Percentiles rank a stretch among this genome's conserved stretches.
phyloP scores from a whole-genome alignment of 2,113 vertebrate species.

The Mellivora capensis region DNA sequence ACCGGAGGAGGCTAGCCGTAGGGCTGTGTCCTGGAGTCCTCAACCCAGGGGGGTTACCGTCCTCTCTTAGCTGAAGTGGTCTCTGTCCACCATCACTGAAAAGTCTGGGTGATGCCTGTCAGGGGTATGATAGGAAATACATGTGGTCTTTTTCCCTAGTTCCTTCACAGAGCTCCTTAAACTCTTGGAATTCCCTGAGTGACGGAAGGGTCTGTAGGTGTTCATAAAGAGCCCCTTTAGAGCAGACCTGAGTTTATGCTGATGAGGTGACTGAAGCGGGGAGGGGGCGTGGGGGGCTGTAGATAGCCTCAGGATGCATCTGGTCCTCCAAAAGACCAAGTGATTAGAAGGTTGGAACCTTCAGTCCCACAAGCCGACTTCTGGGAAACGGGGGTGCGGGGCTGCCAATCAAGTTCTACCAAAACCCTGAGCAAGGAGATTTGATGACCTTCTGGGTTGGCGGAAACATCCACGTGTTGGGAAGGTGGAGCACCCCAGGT shows the following conservation, averaged over 20 bases:
- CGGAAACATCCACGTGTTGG: not conserved
- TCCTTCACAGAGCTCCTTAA: not conserved
- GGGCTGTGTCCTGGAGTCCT: rapidly evolving
- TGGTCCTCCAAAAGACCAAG: not conserved
- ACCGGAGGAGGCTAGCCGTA: no score
- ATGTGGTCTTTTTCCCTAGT: not conserved
- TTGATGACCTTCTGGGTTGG: not conserved
- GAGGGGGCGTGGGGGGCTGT: rapidly evolving
- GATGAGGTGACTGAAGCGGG: not conserved
- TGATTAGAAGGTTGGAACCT: not conserved
- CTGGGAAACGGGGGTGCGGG: not conserved
- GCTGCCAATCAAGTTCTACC: no score
- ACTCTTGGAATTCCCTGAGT: not conserved
- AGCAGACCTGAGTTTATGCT: not conserved
- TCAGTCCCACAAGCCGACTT: not conserved
- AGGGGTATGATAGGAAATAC: not conserved
- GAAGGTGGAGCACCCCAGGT: not conserved
- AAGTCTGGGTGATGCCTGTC: not conserved
- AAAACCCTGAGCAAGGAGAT: not conserved
- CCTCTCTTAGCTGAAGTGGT: not conserved
- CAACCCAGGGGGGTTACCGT: not conserved
- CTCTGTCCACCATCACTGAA: not conserved
- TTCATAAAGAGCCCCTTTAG: not conserved
- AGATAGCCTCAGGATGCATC: not conserved
- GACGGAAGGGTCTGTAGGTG: not conserved